These are phyloP conservation scores for Eubasilissa regina DNA, from an alignment of 1,140 invertebrate genomes.

Conservation along the genomic window DNA sequence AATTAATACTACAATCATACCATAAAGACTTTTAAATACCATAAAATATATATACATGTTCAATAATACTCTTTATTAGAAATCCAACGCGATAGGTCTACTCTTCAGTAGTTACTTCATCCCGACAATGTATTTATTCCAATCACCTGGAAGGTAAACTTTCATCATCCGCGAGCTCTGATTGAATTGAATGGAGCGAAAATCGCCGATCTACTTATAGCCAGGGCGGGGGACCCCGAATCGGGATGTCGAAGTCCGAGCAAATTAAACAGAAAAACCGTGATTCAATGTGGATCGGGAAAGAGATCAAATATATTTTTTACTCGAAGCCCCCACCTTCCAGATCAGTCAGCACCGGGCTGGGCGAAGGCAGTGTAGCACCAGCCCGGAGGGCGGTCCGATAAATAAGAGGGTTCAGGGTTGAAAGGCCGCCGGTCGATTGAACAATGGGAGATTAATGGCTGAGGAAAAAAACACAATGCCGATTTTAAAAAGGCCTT, in stretches of 20 bases:
- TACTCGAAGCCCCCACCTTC: not conserved
- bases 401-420: conserved; percentile 43
- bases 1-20: too few species aligned
- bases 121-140: not conserved
- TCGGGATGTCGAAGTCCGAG: not conserved
- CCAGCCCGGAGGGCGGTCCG: conserved; percentile 7
- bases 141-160: not conserved
- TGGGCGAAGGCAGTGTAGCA: not conserved
- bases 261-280: conserved; percentile 1
- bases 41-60: too few species aligned
- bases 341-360: not conserved
- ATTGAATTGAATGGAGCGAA: conserved; percentile 34
- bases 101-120: too few species aligned
- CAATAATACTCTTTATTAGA: too few species aligned
- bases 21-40: too few species aligned
- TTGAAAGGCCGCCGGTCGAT: conserved; percentile 44
- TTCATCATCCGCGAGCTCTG: not conserved
- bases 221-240: not conserved
- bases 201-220: conserved; percentile 29
- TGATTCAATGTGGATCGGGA: not conserved
- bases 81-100: too few species aligned
- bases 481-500: conserved; percentile 43
- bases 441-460: conserved; percentile 59
- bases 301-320: not conserved
- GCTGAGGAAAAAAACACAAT: conserved; percentile 41